Percentiles rank a stretch among this genome's conserved stretches.
These are phyloP conservation scores for Busseola fusca DNA, from an alignment of 2,888 invertebrate genomes.

Conservation along the genomic window DNA sequence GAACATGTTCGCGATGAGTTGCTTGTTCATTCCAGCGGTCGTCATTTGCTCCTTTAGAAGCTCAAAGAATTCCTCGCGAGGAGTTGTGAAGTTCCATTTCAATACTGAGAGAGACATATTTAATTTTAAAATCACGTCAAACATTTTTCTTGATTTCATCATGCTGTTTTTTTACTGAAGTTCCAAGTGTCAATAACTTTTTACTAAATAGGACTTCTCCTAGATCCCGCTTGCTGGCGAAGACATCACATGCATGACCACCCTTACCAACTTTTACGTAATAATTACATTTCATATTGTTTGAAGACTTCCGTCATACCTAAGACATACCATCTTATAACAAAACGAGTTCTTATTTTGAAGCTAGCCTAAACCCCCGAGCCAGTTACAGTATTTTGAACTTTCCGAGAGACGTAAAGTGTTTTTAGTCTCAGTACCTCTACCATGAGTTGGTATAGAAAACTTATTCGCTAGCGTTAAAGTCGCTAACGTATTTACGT, in stretches of 20 bases:
- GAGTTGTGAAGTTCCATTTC: conserved; percentile 98
- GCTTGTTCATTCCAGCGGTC: conserved; percentile 95
- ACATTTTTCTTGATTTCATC: not conserved
- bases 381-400: too few relatives aligned
- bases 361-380: too few relatives aligned
- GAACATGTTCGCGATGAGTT: conserved; percentile 96
- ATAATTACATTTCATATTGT: not conserved
- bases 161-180: not conserved
- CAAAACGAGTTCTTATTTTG: too few relatives aligned
- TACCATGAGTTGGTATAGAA: too few relatives aligned
- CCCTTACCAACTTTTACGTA: not conserved
- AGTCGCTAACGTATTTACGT: too few relatives aligned
- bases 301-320: too few relatives aligned
- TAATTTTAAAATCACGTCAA: not conserved
- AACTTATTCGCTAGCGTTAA: too few relatives aligned
- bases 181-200: too few relatives aligned
- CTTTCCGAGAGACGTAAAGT: too few relatives aligned
- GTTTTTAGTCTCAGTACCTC: too few relatives aligned
- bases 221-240: not conserved
- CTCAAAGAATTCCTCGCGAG: conserved; percentile 97
- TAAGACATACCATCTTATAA: too few relatives aligned
- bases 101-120: conserved; percentile 86
- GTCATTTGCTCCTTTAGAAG: conserved; percentile 97
- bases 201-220: too few relatives aligned
- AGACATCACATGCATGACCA: conserved; percentile 9